phyloP scores from a whole-genome alignment of 2,888 invertebrate species.

The Odontocerum albicorne region DNA sequence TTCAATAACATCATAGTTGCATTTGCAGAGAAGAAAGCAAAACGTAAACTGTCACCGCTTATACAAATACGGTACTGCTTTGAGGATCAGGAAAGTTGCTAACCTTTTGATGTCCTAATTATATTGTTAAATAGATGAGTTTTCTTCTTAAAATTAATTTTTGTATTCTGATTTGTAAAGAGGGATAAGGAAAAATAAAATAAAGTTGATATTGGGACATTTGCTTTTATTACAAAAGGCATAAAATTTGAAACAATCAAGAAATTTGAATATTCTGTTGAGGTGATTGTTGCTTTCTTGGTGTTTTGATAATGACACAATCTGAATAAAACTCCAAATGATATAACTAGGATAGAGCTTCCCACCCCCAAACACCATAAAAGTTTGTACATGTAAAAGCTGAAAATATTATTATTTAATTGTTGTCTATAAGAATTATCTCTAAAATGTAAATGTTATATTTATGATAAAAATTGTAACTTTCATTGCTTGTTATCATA shows the following conservation, averaged over 20 bases:
- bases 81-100: no score
- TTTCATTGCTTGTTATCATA: conserved; percentile 10
- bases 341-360: conserved; percentile 12
- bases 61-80: no score
- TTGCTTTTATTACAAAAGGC: conserved; percentile 32
- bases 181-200: conserved; percentile 5
- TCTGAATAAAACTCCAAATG: conserved; percentile 2
- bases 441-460: not conserved
- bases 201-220: conserved; percentile 26
- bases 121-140: no score
- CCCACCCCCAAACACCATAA: conserved; percentile 9
- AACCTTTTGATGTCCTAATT: no score
- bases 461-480: not conserved
- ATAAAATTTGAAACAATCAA: conserved; percentile 26
- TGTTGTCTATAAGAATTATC: not conserved
- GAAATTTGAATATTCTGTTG: conserved; percentile 7
- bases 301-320: conserved; percentile 32
- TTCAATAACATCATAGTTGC: no score
- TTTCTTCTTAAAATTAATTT: no score
- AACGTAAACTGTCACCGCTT: no score
- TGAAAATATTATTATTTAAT: conserved; percentile 3
- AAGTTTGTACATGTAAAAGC: conserved; percentile 20
- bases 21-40: no score
- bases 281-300: conserved; percentile 13
- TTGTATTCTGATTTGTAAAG: no score